Evolutionary conservation across 2,113 vertebrate genomes (phyloP).

Genomic region (Motacilla alba): DNA sequence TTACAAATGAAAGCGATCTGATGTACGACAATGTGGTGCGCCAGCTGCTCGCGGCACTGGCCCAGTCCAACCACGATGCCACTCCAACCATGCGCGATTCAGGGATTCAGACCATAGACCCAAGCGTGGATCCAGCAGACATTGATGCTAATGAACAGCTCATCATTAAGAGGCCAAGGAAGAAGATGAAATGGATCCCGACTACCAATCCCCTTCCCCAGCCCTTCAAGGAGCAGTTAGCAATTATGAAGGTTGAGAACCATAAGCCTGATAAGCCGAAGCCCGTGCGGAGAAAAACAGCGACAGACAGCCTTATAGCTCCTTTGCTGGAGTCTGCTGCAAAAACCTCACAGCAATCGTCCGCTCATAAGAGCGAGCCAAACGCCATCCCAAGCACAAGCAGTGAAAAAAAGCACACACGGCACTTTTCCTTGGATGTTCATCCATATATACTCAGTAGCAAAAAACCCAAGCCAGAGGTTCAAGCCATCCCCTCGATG

Average conservation of each 20-base stretch:
- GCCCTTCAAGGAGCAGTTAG: conserved; percentile 92
- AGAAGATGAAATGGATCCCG: conserved; percentile 98
- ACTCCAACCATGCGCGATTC: conserved; percentile 93
- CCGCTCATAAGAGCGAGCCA: conserved; percentile 71
- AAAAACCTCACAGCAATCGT: conserved; percentile 81
- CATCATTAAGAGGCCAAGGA: conserved; percentile 91
- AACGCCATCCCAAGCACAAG: conserved; percentile 33
- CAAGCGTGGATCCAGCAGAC: conserved; percentile 86
- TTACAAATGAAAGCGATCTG: conserved; percentile 97
- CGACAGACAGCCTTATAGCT: conserved; percentile 86
- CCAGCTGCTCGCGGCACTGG: conserved; percentile 91
- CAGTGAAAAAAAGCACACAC: conserved; percentile 89
- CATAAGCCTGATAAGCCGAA: conserved; percentile 93
- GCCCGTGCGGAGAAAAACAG: conserved; percentile 86
- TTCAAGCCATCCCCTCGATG: conserved; percentile 71
- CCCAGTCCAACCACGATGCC: conserved; percentile 94
- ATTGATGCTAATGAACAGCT: conserved; percentile 83
- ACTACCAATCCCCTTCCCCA: conserved; percentile 91
- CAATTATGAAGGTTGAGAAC: conserved; percentile 88
- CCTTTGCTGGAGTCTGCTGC: conserved; percentile 84
- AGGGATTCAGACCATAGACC: conserved; percentile 90
- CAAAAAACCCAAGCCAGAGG: conserved; percentile 88
- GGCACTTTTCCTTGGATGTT: conserved; percentile 95
- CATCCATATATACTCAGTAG: conserved; percentile 92
- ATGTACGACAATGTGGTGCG: conserved; percentile 99